A percentile compares a stretch with the other conserved stretches of the same genome.
These are phyloP conservation scores for Drosophila borealis DNA, from an alignment of 2,888 invertebrate species.

Conservation along the genomic window DNA sequence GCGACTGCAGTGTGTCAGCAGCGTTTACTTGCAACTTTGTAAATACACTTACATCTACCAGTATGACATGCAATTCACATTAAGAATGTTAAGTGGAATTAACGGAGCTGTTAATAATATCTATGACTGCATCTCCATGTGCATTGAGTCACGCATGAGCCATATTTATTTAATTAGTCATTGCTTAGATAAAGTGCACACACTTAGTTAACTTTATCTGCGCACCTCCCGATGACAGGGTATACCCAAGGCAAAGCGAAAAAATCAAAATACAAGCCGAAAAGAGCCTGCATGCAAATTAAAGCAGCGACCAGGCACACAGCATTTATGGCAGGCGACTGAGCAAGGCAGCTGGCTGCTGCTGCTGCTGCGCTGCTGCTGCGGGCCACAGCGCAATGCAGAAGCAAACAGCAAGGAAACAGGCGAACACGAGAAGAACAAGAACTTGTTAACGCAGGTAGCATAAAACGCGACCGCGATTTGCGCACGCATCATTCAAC, in stretches of 20 bases:
- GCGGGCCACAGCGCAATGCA: conserved; percentile 1
- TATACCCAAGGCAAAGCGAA: conserved; percentile 1
- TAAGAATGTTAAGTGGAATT: conserved; percentile 2
- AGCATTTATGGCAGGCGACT: conserved; percentile 43
- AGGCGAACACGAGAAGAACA: conserved; percentile 18
- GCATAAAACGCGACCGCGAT: conserved; percentile 41
- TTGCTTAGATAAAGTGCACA: neutral
- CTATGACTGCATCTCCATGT: conserved; percentile 9
- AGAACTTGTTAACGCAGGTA: conserved; percentile 30
- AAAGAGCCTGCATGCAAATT: conserved; percentile 70
- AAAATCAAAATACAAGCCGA: neutral
- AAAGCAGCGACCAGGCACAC: conserved; percentile 68
- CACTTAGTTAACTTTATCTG: neutral
- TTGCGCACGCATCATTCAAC: conserved; percentile 56
- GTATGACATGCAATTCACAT: conserved; percentile 28
- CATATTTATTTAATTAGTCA: conserved; percentile 11
- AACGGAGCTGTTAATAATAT: conserved; percentile 11
- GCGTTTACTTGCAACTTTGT: conserved; percentile 24
- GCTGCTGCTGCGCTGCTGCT: neutral
- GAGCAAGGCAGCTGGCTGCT: conserved; percentile 32
- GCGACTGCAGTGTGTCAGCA: conserved; percentile 18
- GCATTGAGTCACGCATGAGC: conserved; percentile 26
- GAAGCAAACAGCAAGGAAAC: conserved; percentile 11
- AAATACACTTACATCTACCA: conserved; percentile 2
- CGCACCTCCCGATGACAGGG: neutral